phyloP scores from a whole-genome alignment of 2,113 vertebrate species.

The Amblyornis subalaris region DNA sequence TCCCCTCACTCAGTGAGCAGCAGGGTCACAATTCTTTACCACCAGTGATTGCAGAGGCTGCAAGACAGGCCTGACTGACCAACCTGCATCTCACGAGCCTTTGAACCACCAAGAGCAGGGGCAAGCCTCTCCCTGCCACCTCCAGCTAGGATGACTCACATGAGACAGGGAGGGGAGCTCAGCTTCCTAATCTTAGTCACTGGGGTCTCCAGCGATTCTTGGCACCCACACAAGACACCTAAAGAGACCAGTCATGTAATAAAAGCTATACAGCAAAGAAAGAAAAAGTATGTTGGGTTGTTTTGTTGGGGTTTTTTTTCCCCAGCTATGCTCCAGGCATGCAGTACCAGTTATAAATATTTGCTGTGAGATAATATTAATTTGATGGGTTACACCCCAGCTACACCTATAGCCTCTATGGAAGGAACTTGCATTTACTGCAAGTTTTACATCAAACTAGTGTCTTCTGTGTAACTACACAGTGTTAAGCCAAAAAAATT shows the following conservation, averaged over 20 bases:
- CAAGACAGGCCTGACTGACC: background rate
- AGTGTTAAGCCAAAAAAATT: background rate
- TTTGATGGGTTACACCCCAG: background rate
- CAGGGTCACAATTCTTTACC: background rate
- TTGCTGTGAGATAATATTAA: background rate
- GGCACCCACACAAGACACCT: background rate
- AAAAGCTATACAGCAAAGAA: background rate
- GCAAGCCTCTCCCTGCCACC: background rate
- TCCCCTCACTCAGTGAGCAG: background rate
- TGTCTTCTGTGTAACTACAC: background rate
- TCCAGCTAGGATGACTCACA: background rate
- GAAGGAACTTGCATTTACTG: background rate
- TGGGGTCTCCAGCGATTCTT: background rate
- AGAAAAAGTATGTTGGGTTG: background rate
- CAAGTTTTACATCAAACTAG: background rate
- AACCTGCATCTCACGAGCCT: background rate
- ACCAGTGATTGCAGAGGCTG: background rate
- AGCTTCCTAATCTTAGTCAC: background rate
- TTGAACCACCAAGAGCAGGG: background rate
- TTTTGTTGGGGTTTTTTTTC: fast-evolving
- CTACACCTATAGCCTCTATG: background rate
- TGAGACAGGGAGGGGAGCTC: background rate
- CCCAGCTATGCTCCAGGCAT: background rate
- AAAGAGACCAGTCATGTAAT: background rate
- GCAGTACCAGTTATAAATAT: background rate